Evolutionary conservation across 2,113 vertebrate genomes (phyloP).

Genomic region (Helogale parvula): DNA sequence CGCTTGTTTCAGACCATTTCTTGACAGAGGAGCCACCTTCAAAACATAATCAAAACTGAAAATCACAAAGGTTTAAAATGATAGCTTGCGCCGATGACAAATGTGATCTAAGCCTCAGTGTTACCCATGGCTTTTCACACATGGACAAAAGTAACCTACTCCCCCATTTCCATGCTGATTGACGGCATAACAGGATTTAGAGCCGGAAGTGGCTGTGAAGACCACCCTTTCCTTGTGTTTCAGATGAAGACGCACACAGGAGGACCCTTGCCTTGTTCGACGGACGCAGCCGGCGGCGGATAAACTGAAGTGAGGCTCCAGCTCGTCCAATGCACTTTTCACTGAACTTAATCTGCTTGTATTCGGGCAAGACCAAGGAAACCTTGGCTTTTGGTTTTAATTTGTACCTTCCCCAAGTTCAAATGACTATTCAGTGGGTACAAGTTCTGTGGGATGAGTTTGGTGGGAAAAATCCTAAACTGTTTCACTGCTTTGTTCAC

Average conservation of each 20-base stretch:
- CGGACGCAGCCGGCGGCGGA: not conserved
- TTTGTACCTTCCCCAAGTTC: not conserved
- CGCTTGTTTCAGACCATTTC: slow-evolving; percentile 20
- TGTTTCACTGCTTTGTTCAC: not conserved
- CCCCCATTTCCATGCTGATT: not conserved
- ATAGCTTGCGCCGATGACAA: not conserved
- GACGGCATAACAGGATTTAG: not conserved
- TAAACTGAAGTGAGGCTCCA: not conserved
- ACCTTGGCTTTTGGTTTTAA: not conserved
- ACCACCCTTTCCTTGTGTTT: not conserved
- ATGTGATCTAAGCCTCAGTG: not conserved
- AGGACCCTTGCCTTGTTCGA: not conserved
- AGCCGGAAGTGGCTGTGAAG: not conserved
- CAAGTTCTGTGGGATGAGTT: not conserved
- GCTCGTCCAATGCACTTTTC: not conserved
- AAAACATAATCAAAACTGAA: not conserved
- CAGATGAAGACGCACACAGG: not conserved
- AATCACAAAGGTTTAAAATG: not conserved
- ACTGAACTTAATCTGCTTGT: not conserved
- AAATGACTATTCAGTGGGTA: not conserved
- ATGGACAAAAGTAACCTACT: not conserved
- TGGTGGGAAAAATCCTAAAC: not conserved
- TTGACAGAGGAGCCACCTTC: slow-evolving; percentile 3
- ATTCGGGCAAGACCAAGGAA: not conserved
- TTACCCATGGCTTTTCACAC: not conserved